Evolutionary conservation across 2,113 vertebrate species (phyloP), one percentile per base, ranked within the genome.

Genomic region (Myrmecobius fasciatus): DNA sequence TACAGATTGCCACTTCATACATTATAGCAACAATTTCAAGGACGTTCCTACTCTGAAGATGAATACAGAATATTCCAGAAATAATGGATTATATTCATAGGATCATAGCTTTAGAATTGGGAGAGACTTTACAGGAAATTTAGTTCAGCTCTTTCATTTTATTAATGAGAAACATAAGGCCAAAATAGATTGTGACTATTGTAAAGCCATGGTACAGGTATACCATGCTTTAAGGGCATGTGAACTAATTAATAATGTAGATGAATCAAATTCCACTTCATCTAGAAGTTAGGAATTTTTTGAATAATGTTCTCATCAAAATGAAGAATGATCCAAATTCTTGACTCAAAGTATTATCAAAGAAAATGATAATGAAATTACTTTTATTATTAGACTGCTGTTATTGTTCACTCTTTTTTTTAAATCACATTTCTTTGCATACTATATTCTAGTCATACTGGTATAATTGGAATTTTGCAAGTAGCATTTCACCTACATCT

Each of bases 61-160:
- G 90, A 94, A 89, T 36, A 83, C 2, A 52, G 17, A 93, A 20
- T 91, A 95, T 91, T 92, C 3, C 49, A 17, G 14, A 95, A 93
- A 8, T 90, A n/a, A 89, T 25, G 88, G 4, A 90, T 24, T 2
- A 43, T 83, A 83, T 8, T 83, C n/a, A 8, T 83, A 83, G n/a
- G n/a, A 83, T 43, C 36, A 83, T 22, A 83, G 36, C 36, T 83
- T 83, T 22, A 43, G 67, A 83, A 20, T 20, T 43, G n/a, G 67
- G 43, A 83, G 20, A 43, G 67, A 83, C n/a, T 43, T 83, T 83
- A 22, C 0, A 22, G 20, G 20, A 22, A 20, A 83, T 83, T 83
- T 43, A 83, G 36, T 83, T 83, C 67, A 83, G 24, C 20, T 43
- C 17, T 14, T n/a, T 75, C 36, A 24, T 43, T 22, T 83, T 83